These are phyloP conservation scores for Hippocampus abdominalis DNA, from an alignment of 2,113 vertebrate genomes.

Conservation along the genomic window DNA sequence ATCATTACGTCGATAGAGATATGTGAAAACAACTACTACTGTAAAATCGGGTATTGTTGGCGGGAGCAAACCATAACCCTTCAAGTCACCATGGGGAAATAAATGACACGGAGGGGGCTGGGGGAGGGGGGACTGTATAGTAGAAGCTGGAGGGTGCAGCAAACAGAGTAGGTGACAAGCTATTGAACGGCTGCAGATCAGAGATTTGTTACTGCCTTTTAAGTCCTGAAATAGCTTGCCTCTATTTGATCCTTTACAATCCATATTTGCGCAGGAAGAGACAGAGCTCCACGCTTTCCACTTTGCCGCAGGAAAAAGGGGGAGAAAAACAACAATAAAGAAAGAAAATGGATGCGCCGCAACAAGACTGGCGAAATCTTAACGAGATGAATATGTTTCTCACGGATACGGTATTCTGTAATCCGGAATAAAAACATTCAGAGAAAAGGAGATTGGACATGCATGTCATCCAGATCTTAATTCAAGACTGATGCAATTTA, in stretches of 20 bases:
- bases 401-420: background rate
- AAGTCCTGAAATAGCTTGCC: constrained; percentile 31
- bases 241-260: constrained; percentile 24
- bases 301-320: background rate
- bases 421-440: background rate
- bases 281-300: constrained; percentile 6
- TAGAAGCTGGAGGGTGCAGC: constrained; percentile 4
- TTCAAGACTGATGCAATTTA: background rate
- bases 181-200: constrained; percentile 18
- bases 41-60: background rate
- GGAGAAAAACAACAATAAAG: background rate
- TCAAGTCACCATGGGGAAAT: constrained; percentile 1
- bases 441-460: background rate
- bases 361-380: background rate
- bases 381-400: background rate
- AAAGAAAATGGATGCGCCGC: background rate
- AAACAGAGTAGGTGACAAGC: constrained; percentile 30
- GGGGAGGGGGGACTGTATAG: background rate
- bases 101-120: constrained; percentile 11
- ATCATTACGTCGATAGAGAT: too few species aligned
- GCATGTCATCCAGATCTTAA: background rate
- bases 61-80: background rate
- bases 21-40: background rate
- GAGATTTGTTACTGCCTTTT: constrained; percentile 38
- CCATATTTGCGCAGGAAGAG: constrained; percentile 26